Base-by-base conservation (phyloP, 2,113 vertebrate species). In the Megaptera novaeangliae region DNA sequence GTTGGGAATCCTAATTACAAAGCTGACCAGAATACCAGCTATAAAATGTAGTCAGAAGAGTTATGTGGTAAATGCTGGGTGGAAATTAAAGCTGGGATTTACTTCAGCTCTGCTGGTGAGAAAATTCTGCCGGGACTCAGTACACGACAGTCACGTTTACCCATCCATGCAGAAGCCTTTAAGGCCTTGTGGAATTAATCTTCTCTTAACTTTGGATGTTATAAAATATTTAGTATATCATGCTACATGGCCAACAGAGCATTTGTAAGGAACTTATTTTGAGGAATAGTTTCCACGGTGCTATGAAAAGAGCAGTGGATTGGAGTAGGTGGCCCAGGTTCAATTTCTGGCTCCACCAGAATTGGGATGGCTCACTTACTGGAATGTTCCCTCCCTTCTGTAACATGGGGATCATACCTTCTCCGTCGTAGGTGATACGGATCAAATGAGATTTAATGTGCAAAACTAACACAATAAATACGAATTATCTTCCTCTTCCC, bases 141-240 rank as follows among this genome's bases (percentile, higher is more conserved):
- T 77, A 57, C 8, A 0, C 5, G 9, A 25, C 18, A 25, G 8
- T 57, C 59, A 27, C 8, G 0, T n/a, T 34, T 6, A 17, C 61
- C 39, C 36, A 13, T 39, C 41, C 20, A 15, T 34, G 0, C 1
- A 18, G 66, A 46, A 21, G 17, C 41, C 64, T 15, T 64, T 21
- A 81, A 61, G 52, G 55, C 36, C 49, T 46, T 2, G 10, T 6
- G 17, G 41, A 44, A 34, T 41, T 27, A 2, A 46, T 68, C 89
- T 90, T 68, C 52, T 90, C 84, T 29, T 49, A 77, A 34, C 81
- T 90, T 25, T 20, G 41, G 49, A 18, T 4, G 2, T 64, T 69
- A 49, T 34, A 21, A 55, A 80, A 85, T 44, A 77, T 7, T 34
- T 46, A 77, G 9, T 34, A 31, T 52, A 3, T 61, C 18, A 20